These are phyloP conservation scores for Lates calcarifer DNA, from an alignment of 2,113 vertebrate genomes.

Conservation along the genomic window DNA sequence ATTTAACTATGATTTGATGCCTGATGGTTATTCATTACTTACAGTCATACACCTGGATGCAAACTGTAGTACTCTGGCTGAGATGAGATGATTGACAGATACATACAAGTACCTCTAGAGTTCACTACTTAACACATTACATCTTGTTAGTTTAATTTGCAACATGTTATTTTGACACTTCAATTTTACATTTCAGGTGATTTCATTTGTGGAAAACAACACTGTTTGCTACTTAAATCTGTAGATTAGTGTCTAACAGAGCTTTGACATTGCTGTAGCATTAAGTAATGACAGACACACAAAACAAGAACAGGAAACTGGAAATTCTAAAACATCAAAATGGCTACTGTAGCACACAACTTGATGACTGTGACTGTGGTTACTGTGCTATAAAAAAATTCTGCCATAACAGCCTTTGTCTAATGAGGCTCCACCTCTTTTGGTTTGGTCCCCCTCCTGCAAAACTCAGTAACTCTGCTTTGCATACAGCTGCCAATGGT, in stretches of 20 bases:
- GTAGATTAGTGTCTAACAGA: not conserved
- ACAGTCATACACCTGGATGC: too few relatives aligned
- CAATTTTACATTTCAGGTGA: not conserved
- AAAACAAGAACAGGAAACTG: not conserved
- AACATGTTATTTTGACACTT: too few relatives aligned
- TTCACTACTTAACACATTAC: not conserved
- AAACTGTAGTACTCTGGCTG: too few relatives aligned
- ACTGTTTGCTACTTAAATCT: not conserved
- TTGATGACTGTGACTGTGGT: slow-evolving; percentile 9
- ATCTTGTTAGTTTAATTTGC: not conserved
- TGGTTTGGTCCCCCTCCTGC: slow-evolving; percentile 6
- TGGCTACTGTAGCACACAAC: not conserved
- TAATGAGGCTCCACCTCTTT: slow-evolving; percentile 8
- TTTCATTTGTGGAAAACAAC: too few relatives aligned
- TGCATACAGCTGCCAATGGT: slow-evolving; percentile 58
- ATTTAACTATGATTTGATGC: not conserved
- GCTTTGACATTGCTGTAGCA: not conserved
- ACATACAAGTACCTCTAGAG: not conserved
- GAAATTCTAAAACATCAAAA: slow-evolving; percentile 3
- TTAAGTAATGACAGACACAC: not conserved
- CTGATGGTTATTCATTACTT: not conserved
- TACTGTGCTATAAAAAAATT: not conserved
- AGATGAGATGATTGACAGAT: not conserved
- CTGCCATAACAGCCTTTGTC: slow-evolving; percentile 32
- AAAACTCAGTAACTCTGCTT: slow-evolving; percentile 41